phyloP scores from a whole-genome alignment of 2,113 vertebrate genomes.

The Paradoxurus hermaphroditus region DNA sequence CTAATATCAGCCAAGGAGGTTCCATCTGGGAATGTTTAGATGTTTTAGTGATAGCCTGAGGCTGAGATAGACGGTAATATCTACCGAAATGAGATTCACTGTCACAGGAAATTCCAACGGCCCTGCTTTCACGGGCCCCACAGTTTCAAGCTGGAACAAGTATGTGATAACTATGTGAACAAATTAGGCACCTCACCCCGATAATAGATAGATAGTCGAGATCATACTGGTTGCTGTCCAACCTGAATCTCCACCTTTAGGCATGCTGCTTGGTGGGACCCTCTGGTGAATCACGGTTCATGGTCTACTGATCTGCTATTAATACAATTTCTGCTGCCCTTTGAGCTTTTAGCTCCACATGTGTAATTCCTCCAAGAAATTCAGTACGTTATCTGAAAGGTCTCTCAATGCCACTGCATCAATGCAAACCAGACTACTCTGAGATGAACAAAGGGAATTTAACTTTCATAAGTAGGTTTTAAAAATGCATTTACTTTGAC shows the following conservation, averaged over 20 bases:
- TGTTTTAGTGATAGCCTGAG: conserved; percentile 82
- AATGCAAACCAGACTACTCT: conserved; percentile 97
- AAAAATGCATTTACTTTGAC: conserved; percentile 93
- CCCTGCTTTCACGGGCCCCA: conserved; percentile 72
- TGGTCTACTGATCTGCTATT: conserved; percentile 80
- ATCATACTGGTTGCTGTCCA: conserved; percentile 57
- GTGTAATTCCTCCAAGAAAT: conserved; percentile 82
- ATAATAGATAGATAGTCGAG: conserved; percentile 69
- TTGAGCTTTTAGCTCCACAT: conserved; percentile 80
- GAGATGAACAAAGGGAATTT: conserved; percentile 93
- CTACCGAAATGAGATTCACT: conserved; percentile 81
- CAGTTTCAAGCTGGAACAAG: conserved; percentile 72
- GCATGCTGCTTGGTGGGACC: conserved; percentile 41
- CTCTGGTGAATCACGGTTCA: conserved; percentile 69
- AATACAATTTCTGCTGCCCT: conserved; percentile 80
- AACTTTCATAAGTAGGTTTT: conserved; percentile 90
- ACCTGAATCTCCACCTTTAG: conserved; percentile 40
- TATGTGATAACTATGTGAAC: conserved; percentile 79
- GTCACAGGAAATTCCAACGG: conserved; percentile 83
- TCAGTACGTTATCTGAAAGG: conserved; percentile 85
- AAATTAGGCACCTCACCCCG: conserved; percentile 78
- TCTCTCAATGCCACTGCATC: conserved; percentile 89
- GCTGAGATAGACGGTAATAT: conserved; percentile 82
- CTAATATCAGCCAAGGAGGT: conserved; percentile 78
- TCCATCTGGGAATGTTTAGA: conserved; percentile 85